Conservation (phyloP, 2,113 vertebrate genomes). For the Triplophysa dalaica region DNA sequence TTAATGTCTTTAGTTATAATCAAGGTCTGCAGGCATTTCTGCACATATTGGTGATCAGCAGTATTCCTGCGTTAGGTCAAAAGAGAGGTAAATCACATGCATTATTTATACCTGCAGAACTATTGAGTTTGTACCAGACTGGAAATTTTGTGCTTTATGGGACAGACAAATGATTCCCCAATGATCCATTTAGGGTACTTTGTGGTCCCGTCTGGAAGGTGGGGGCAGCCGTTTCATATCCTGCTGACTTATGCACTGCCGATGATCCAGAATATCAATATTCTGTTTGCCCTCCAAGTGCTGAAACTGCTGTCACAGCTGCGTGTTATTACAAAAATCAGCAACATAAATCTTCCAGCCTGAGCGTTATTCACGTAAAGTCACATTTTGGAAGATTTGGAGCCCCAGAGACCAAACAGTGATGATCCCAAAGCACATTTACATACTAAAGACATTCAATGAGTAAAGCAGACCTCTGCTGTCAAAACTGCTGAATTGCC, state of each 20-base stretch:
- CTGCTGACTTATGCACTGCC: constrained; percentile 58
- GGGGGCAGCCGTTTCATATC: constrained; percentile 30
- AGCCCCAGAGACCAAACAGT: neutral
- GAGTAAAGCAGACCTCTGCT: neutral
- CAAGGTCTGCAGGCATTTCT: neutral
- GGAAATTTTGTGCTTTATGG: constrained; percentile 21
- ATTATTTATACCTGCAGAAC: constrained; percentile 39
- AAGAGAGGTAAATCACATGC: constrained; percentile 30
- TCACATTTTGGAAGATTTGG: neutral
- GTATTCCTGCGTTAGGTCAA: constrained; percentile 6
- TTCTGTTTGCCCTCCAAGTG: constrained; percentile 53
- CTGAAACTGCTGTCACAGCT: constrained; percentile 61
- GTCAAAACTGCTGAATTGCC: neutral
- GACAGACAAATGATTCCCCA: constrained; percentile 34
- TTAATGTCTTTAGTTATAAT: constrained; percentile 22
- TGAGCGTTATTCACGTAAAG: neutral
- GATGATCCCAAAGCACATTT: neutral
- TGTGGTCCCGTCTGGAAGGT: constrained; percentile 51
- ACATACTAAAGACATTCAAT: neutral
- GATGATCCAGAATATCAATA: constrained; percentile 57
- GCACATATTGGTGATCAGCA: constrained; percentile 21
- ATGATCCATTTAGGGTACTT: constrained; percentile 52
- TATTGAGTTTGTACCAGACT: constrained; percentile 9
- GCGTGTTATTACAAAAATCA: constrained; percentile 40
- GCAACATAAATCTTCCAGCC: neutral